These are phyloP conservation scores for Grus americana DNA, from an alignment of 2,113 vertebrate genomes.

Conservation along the genomic window DNA sequence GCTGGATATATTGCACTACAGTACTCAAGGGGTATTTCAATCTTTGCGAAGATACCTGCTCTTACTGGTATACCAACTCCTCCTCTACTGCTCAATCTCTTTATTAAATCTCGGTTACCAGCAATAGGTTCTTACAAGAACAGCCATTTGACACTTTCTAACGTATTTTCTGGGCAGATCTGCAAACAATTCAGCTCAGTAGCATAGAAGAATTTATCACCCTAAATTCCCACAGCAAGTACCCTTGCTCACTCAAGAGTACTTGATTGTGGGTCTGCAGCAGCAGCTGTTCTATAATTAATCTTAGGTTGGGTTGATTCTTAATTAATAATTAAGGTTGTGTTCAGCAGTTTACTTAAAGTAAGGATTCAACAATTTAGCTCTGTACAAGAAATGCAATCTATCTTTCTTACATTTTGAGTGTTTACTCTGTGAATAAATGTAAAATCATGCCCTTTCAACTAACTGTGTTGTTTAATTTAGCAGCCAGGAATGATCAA, in stretches of 20 bases:
- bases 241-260: neutral
- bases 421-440: neutral
- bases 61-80: neutral
- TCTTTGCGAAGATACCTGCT: accelerated
- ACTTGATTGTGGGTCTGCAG: neutral
- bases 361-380: neutral
- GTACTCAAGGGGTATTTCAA: neutral
- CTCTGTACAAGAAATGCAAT: neutral
- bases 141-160: neutral
- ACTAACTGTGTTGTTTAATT: neutral
- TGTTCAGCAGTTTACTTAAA: constrained; percentile 13
- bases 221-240: neutral
- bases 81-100: neutral
- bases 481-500: neutral
- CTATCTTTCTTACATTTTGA: neutral
- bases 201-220: neutral
- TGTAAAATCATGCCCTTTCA: neutral
- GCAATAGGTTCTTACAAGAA: neutral
- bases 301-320: neutral
- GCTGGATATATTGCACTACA: neutral
- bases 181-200: neutral
- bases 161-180: neutral
- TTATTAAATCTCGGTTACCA: neutral
- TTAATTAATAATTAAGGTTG: constrained; percentile 42
- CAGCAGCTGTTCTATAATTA: constrained; percentile 33